Base-by-base conservation (phyloP, 2,888 invertebrate genomes). In the Amiota minor region DNA sequence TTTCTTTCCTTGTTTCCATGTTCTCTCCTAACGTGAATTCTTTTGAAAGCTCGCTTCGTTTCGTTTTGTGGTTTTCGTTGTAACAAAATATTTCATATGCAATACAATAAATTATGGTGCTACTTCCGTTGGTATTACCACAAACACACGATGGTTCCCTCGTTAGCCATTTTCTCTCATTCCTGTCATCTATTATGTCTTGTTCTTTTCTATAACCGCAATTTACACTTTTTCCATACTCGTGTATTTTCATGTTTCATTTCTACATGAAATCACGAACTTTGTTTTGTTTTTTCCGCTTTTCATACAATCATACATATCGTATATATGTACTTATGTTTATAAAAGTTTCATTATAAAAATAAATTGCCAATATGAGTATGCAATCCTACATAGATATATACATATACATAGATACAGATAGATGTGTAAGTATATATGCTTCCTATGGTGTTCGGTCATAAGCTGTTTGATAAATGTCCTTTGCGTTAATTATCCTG, bases 11-110 rank as follows among this genome's bases (percentile, higher is more conserved):
- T 35, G 35, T 35, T 35, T 35, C 35, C 6, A 35, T 6, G 35
- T 35, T 35, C 6, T 35, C 4, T 35, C 2, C 35, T 35, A 35
- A 35, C 35, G 35, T 35, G 35, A 35, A 35, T 35, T 6, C 35
- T 35, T 23, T 35, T 35, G 6, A 35, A 35, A 35, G 53, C n/a
- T 50, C 53, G 12, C 14, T 9, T 49, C 12, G 49, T 12, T 50
- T 50, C 53, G 56, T 18, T 14, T 56, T 59, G 1, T 18, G 3
- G 16, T 59, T 59, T n/a, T 59, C 49, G 65, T 65, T 49, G 49
- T 49, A 65, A 47, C 65, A 65, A 65, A 65, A 65, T 65, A 65
- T 65, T 65, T 65, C 49, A 6, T 65, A 65, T 35, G 6, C 35
- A 35, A 35, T 35, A 35, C 35, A 35, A 35, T 65, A 65, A 65